A percentile compares a stretch with the other conserved stretches of the same genome.
Evolutionary conservation across 1,140 invertebrate genomes (phyloP).

Genomic region (Varroa destructor): DNA sequence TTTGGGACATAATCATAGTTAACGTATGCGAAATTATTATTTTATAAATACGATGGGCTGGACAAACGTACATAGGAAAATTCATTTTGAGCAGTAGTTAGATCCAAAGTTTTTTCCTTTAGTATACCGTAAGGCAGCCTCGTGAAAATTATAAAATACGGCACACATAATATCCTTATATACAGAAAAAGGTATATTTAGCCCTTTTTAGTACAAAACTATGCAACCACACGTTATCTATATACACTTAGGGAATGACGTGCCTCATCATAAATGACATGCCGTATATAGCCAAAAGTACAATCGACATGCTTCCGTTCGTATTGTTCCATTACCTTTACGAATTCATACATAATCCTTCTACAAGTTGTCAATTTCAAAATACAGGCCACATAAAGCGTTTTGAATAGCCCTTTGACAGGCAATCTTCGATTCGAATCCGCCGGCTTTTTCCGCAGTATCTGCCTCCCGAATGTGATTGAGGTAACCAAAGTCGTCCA

Average conservation of each 20-base stretch:
- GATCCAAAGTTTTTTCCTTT: no score
- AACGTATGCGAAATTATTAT: no score
- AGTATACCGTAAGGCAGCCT: no score
- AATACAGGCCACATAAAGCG: conserved; percentile 68
- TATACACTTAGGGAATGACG: neutral
- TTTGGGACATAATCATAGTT: no score
- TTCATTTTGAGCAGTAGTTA: no score
- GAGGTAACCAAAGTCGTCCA: conserved; percentile 57
- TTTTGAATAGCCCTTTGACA: conserved; percentile 79
- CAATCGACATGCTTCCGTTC: neutral
- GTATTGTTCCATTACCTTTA: neutral
- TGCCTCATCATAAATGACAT: neutral
- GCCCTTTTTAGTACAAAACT: neutral
- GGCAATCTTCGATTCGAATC: conserved; percentile 63
- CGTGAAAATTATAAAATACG: no score
- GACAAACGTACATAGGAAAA: no score
- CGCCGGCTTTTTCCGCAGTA: conserved; percentile 65
- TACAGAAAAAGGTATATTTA: no score
- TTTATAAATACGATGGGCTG: no score
- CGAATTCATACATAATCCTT: no score
- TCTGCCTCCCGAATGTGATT: conserved; percentile 58
- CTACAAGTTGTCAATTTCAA: conserved; percentile 27
- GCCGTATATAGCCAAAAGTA: neutral
- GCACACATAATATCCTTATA: no score
- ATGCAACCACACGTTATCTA: neutral